phyloP scores from a whole-genome alignment of 1,140 invertebrate species.

The Theocolax elegans region DNA sequence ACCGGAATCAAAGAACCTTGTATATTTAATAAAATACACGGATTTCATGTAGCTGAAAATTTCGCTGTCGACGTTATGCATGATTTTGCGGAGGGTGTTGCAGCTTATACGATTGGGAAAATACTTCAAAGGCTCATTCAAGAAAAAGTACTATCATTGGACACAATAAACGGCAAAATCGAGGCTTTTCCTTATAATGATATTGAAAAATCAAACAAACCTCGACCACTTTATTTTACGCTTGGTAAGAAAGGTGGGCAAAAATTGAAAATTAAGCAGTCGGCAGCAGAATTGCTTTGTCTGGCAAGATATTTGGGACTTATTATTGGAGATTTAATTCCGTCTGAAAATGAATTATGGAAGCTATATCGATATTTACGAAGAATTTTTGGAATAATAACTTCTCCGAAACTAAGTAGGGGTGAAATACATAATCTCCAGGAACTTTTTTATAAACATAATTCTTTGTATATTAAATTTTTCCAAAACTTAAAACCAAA shows the following conservation, averaged over 20 bases:
- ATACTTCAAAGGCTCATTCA: slow-evolving; percentile 34
- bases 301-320: slow-evolving; percentile 39
- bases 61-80: slow-evolving; percentile 40
- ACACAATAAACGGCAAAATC: slow-evolving; percentile 41
- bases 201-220: slow-evolving; percentile 38
- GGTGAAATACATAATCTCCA: slow-evolving; percentile 4
- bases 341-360: slow-evolving; percentile 24
- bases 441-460: slow-evolving; percentile 34
- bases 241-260: slow-evolving; percentile 11
- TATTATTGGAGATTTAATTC: slow-evolving; percentile 38
- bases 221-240: slow-evolving; percentile 19
- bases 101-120: slow-evolving; percentile 37
- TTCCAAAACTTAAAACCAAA: slow-evolving; percentile 42
- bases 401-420: slow-evolving; percentile 27
- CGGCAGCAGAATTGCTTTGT: slow-evolving; percentile 43
- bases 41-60: slow-evolving; percentile 45
- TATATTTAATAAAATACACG: slow-evolving; percentile 32
- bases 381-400: slow-evolving; percentile 39
- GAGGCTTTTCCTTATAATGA: slow-evolving; percentile 35
- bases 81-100: slow-evolving; percentile 40
- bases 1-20: slow-evolving; percentile 37
- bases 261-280: slow-evolving; percentile 44
- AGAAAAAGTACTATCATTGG: slow-evolving; percentile 38
- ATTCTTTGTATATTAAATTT: slow-evolving; percentile 33
- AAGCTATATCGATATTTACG: slow-evolving; percentile 39